Percentiles rank a stretch among this genome's conserved stretches.
Conservation (phyloP, 2,888 invertebrate genomes). For the Sussaba pulchella region DNA sequence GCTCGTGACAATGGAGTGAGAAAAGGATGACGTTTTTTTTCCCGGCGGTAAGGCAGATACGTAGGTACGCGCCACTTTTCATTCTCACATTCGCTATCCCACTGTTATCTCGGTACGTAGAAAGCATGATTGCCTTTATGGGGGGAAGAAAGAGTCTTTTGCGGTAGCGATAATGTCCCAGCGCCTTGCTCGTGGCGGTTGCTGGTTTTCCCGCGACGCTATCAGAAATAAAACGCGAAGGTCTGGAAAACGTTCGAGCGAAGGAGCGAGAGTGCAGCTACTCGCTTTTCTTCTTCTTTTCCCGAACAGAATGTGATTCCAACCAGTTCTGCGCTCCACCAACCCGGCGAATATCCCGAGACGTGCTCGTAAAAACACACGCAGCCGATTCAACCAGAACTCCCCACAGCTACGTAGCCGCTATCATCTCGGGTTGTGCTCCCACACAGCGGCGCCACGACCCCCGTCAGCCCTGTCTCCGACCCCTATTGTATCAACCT, state of each 20-base stretch:
- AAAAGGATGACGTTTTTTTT: constrained; percentile 45
- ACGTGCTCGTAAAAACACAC: constrained; percentile 69
- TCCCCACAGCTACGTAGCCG: constrained; percentile 33
- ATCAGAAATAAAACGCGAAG: constrained; percentile 82
- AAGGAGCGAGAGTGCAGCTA: constrained; percentile 35
- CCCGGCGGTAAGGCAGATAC: constrained; percentile 37
- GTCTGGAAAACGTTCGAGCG: constrained; percentile 60
- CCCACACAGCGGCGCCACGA: constrained; percentile 37
- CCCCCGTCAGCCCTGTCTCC: constrained; percentile 27
- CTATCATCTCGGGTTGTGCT: constrained; percentile 46
- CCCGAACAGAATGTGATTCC: constrained; percentile 48
- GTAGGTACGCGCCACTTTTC: constrained; percentile 65
- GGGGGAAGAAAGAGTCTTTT: constrained; percentile 84
- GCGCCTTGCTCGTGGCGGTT: constrained; percentile 67
- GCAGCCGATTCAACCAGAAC: constrained; percentile 61
- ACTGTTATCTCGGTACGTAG: constrained; percentile 83
- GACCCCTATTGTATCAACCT: constrained; percentile 55
- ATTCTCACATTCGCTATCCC: constrained; percentile 82
- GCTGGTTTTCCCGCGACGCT: constrained; percentile 79
- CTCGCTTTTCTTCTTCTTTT: constrained; percentile 49
- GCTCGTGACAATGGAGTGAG: constrained; percentile 14
- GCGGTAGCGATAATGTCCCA: constrained; percentile 83
- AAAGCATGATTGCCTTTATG: constrained; percentile 84
- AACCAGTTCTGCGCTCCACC: constrained; percentile 25
- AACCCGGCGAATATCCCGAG: constrained; percentile 62